Base-by-base conservation (phyloP, 1,140 invertebrate species). In the Lucilia cuprina region DNA sequence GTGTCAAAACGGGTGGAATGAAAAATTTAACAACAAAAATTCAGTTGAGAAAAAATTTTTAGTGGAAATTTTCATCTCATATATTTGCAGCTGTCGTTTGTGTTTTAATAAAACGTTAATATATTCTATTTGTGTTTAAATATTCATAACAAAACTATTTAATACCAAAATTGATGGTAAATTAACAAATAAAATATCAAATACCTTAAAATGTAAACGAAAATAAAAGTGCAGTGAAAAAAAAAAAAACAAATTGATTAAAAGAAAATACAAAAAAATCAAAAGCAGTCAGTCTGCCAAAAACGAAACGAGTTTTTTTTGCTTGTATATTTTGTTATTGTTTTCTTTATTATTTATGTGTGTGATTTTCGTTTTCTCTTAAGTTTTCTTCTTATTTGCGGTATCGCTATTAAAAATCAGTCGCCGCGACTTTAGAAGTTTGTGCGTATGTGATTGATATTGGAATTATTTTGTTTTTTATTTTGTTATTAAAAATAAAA, bases 41-140 rank as follows among this genome's bases (percentile, higher is more conserved):
- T 21, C 65, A 70, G 65, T 70, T 70, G 65, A 60, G 55, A 70
- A 70, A 70, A 70, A 70, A 70, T 70, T n/a, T n/a, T n/a, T n/a
- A 65, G 60, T 65, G 60, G 60, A 65, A 70, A 70, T 70, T 70
- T 70, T 30, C 25, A 2, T 70, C 65, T 70, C 65, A 70, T 25
- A 25, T 25, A 19, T 60, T 70, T 70, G 65, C 65, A 70, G n/a
- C n/a, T 70, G 65, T 70, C 65, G 65, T 70, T 21, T 70, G 19
- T 21, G n/a, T 70, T 12, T 70, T 21, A 19, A 70, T 70, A 9
- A 21, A 21, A 21, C n/a, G 65, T 70, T 70, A 70, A 21, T 70
- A 70, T 7, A 21, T 70, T 10, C n/a, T 70, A n/a, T 21, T 25
- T 70, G 65, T n/a, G 65, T 70, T 70, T 70, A 21, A 70, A 70